Base-by-base conservation (phyloP, 2,113 vertebrate genomes). In the Platichthys flesus region DNA sequence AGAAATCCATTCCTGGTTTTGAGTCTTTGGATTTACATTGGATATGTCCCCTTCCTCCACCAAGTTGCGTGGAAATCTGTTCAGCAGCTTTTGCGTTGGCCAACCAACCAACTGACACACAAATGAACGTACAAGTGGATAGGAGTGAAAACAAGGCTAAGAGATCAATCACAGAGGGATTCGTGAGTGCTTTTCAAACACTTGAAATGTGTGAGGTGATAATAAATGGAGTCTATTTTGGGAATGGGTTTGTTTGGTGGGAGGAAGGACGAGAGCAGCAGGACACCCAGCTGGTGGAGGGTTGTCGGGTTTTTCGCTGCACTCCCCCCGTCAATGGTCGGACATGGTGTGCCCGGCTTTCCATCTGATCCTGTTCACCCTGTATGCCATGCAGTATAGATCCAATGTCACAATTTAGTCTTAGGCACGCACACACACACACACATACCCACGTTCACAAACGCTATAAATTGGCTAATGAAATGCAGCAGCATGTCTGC, bases 401-500 rank as follows among this genome's bases (percentile, higher is more conserved):
- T 84, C 55, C 0, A 1, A 84, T 47, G 69, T 56, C 18, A 64
- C 69, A 49, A 73, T 88, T 79, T 74, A 73, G 59, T 45, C 14
- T 37, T 18, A 28, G 54, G n/a, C 52, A 45, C 31, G 23, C 79
- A 70, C 24, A 37, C 66, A 56, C 54, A 18, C 55, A 24, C 10
- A 26, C 42, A 47, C 66, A 56, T 49, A 18, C 10, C 18, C 42
- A 47, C 66, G 54, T 24, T 24, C 63, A 47, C 42, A 24, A 2
- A 45, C 2, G 24, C 24, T 42, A 63, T 76, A 76, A 78, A 76
- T 62, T 76, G 70, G 65, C 55, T 70, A 57, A 86, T 82, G 67
- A 81, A 84, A 89, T 90, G 91, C 88, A 76, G 80, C 35, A 79
- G 74, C 79, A 82, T 75, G 81, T 68, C 67, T 59, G 75, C 79